phyloP scores from a whole-genome alignment of 2,888 invertebrate species.

The Cosmorhoe ocellata region DNA sequence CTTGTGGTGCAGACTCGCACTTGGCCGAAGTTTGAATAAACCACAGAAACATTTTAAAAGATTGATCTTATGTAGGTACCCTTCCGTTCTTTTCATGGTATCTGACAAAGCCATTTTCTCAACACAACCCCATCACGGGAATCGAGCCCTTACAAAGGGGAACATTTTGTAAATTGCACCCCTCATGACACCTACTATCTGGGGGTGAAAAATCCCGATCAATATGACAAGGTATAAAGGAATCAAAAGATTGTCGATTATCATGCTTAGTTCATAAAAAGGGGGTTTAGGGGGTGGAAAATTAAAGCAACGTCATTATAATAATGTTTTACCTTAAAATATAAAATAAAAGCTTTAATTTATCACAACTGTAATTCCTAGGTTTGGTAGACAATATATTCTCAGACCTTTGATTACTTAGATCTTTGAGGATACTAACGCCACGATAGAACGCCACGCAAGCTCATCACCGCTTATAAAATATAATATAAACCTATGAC shows the following conservation, averaged over 20 bases:
- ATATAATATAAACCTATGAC: too few relatives aligned
- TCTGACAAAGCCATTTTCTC: slow-evolving; percentile 24
- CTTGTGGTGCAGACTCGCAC: too few relatives aligned
- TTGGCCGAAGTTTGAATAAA: not conserved
- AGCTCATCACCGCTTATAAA: too few relatives aligned
- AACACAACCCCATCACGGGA: slow-evolving; percentile 25
- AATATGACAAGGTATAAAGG: slow-evolving; percentile 21
- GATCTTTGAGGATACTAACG: too few relatives aligned
- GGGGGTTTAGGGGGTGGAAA: not conserved
- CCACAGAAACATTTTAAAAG: not conserved
- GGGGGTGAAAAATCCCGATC: slow-evolving; percentile 50
- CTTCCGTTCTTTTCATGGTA: slow-evolving; percentile 3
- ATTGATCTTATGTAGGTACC: not conserved
- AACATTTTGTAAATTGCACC: slow-evolving; percentile 70
- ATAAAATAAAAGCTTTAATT: too few relatives aligned
- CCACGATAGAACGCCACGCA: too few relatives aligned
- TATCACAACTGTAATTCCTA: too few relatives aligned
- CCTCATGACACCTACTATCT: slow-evolving; percentile 64
- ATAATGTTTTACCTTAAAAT: too few relatives aligned
- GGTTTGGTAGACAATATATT: too few relatives aligned
- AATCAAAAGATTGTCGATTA: slow-evolving; percentile 21
- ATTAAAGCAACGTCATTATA: too few relatives aligned
- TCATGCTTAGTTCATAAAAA: slow-evolving; percentile 12
- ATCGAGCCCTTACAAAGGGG: slow-evolving; percentile 65
- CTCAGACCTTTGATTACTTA: too few relatives aligned